Percentiles rank a stretch among this genome's conserved stretches.
phyloP scores from a whole-genome alignment of 2,113 vertebrate species.

The Cheirogaleus medius region DNA sequence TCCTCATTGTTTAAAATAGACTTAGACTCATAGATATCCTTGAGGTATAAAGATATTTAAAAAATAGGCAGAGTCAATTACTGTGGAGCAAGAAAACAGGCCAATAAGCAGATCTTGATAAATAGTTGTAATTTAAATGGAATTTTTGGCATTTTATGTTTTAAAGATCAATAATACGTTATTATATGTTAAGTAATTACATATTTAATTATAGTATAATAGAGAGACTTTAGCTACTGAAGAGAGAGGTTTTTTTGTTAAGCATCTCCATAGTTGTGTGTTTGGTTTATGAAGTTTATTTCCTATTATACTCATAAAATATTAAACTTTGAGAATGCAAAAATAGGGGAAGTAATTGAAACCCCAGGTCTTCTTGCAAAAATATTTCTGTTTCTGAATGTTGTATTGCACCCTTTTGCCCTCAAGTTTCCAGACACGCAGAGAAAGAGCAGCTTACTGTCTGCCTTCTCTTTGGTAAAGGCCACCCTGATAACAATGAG shows the following conservation, averaged over 20 bases:
- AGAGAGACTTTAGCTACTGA: not conserved
- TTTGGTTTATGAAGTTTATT: constrained; percentile 11
- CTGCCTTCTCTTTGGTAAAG: not conserved
- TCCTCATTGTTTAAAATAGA: not conserved
- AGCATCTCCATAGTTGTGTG: not conserved
- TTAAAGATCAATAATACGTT: constrained; percentile 7
- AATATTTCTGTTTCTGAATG: not conserved
- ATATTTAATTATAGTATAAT: not conserved
- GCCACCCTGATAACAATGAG: not conserved
- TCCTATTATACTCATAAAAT: not conserved
- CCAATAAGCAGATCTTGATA: not conserved
- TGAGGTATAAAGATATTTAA: too few species aligned
- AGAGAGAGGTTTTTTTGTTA: not conserved
- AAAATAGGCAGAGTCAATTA: not conserved
- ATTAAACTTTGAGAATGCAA: not conserved
- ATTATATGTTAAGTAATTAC: not conserved
- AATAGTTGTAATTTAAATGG: not conserved
- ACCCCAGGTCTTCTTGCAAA: not conserved
- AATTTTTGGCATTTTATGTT: not conserved
- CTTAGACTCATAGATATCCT: not conserved
- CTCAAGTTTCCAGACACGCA: not conserved
- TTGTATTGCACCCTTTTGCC: not conserved
- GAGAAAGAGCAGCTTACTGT: not conserved
- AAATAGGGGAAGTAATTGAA: not conserved
- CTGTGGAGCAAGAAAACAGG: not conserved